These are phyloP conservation scores for Andrena cerasifolii DNA, from an alignment of 1,140 invertebrate genomes.

Conservation along the genomic window DNA sequence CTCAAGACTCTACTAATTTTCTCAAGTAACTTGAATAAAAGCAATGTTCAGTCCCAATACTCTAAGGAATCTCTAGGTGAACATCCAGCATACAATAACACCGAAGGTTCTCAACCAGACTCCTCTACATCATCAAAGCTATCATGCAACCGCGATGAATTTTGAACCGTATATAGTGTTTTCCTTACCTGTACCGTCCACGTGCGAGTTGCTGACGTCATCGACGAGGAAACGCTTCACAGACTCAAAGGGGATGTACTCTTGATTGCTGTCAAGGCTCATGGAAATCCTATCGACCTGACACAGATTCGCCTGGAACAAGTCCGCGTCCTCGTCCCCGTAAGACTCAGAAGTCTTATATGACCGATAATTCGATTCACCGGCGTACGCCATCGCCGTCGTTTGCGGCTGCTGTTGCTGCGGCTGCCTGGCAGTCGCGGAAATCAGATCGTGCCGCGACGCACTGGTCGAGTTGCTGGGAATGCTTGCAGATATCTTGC, in stretches of 20 bases:
- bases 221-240: slow-evolving; percentile 75
- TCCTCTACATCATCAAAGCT: too few species aligned
- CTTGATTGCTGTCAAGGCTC: slow-evolving; percentile 68
- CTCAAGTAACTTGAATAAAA: too few species aligned
- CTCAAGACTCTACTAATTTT: too few species aligned
- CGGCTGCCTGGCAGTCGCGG: slow-evolving; percentile 24
- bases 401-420: slow-evolving; percentile 7
- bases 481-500: slow-evolving; percentile 1
- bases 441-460: slow-evolving; percentile 19
- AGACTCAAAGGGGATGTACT: slow-evolving; percentile 79
- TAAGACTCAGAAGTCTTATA: slow-evolving; percentile 56
- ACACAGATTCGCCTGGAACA: slow-evolving; percentile 54
- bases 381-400: slow-evolving; percentile 13
- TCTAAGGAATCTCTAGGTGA: too few species aligned
- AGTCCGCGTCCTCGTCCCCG: slow-evolving; percentile 67
- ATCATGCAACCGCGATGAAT: too few species aligned
- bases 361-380: slow-evolving; percentile 59
- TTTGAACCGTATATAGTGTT: background rate
- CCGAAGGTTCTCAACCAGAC: too few species aligned
- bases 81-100: too few species aligned
- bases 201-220: slow-evolving; percentile 58
- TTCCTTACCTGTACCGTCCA: slow-evolving; percentile 70
- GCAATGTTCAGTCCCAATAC: too few species aligned
- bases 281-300: slow-evolving; percentile 63
- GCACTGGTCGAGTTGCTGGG: background rate